Conservation (phyloP, 1,140 invertebrate species). For the Himalopsyche phryganea region DNA sequence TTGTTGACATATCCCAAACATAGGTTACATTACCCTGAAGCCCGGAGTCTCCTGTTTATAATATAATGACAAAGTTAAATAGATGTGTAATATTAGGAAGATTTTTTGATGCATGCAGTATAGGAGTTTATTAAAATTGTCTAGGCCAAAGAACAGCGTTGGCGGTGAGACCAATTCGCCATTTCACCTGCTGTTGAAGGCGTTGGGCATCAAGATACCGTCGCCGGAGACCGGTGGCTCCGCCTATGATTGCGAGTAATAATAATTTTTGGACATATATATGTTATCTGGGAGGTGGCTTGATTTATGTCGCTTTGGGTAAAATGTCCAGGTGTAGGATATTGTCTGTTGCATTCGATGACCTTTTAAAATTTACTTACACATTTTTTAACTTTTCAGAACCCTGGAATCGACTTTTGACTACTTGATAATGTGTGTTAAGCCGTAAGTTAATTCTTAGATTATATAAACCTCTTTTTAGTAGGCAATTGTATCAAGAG, state of each 20-base stretch:
- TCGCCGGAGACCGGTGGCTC: not conserved
- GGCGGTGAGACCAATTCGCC: not conserved
- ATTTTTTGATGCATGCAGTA: not conserved
- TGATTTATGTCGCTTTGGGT: constrained; percentile 25
- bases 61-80: too few relatives aligned
- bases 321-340: not conserved
- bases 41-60: too few relatives aligned
- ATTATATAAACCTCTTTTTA: not conserved
- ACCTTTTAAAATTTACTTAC: too few relatives aligned
- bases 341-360: too few relatives aligned
- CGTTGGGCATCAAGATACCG: constrained; percentile 12
- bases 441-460: constrained; percentile 47
- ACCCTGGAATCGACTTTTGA: constrained; percentile 50
- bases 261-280: constrained; percentile 9
- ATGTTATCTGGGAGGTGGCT: constrained; percentile 21
- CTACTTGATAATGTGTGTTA: constrained; percentile 49
- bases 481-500: too few relatives aligned
- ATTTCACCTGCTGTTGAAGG: constrained; percentile 19
- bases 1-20: too few relatives aligned
- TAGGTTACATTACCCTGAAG: too few relatives aligned
- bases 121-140: constrained; percentile 24
- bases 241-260: constrained; percentile 22
- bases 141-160: constrained; percentile 13
- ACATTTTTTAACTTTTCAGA: constrained; percentile 37
- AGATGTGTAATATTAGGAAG: too few relatives aligned